Base-by-base conservation (phyloP, 2,888 invertebrate species). In the Pemphredon lugubris region DNA sequence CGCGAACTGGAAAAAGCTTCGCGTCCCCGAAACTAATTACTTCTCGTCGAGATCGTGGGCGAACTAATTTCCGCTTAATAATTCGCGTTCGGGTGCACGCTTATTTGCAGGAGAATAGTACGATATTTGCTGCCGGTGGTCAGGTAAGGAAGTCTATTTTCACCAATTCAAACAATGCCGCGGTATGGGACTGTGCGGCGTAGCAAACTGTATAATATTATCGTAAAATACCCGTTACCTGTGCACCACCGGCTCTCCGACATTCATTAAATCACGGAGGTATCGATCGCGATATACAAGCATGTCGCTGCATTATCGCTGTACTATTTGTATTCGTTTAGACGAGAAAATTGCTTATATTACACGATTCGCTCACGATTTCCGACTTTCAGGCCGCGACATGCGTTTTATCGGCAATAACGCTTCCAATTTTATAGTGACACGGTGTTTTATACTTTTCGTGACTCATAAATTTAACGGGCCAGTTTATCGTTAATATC, bases 151-250 rank as follows among this genome's bases (percentile, higher is more conserved):
- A 66, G 59, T 69, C 61, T 47, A 68, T 69, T 70, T 73, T 42
- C 65, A 45, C 47, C 42, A 64, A 73, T 60, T 50, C 68, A 40
- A 53, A 76, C 71, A 68, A 79, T 73, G 58, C 50, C 37, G 47
- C 45, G 18, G 34, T 61, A 73, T 39, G 40, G 48, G 55, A 42
- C 32, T 53, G 45, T 16, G 30, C 39, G 60, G 40, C 23, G 16
- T n/a, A 64, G 69, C 54, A 39, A 66, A 55, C 64, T 48, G 83
- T 71, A 81, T 83, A 82, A 77, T 83, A 81, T 83, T 76, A 79
- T 59, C 79, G 81, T 80, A 78, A 76, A 83, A 69, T 61, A 83
- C 64, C 73, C 67, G 70, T 73, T 75, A 75, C 50, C 73, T 64
- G 54, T 70, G 58, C 55, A 59, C 47, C 65, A 18, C 14, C 51